Evolutionary conservation across 2,888 invertebrate species (phyloP).

Genomic region (Germaria angustata): DNA sequence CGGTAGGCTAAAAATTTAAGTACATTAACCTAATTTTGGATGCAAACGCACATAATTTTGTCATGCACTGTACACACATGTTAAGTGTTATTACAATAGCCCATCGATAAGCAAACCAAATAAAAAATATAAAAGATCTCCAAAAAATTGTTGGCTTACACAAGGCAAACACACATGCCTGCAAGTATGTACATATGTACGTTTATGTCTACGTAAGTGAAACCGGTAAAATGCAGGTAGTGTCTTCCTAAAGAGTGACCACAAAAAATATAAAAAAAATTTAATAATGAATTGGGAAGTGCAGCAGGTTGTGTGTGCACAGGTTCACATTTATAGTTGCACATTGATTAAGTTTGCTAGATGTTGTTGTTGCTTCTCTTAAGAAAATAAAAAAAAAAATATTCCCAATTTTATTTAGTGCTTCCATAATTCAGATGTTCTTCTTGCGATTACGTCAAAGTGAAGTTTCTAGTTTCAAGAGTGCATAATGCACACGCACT

Average conservation of each 20-base stretch:
- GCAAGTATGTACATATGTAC: neutral
- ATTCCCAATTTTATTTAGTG: neutral
- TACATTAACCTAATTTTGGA: too few species aligned
- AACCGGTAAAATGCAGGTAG: constrained; percentile 49
- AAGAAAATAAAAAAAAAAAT: neutral
- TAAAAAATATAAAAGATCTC: neutral
- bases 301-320: constrained; percentile 45
- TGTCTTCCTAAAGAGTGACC: neutral
- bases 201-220: constrained; percentile 8
- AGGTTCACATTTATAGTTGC: constrained; percentile 29
- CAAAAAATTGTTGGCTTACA: neutral
- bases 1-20: too few species aligned
- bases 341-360: neutral
- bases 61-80: neutral
- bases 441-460: constrained; percentile 47
- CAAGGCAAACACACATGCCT: neutral
- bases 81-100: constrained; percentile 1
- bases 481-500: neutral
- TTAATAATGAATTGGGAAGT: constrained; percentile 22
- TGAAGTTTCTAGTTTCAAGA: neutral
- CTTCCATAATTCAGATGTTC: constrained; percentile 58
- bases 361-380: constrained; percentile 6
- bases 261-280: constrained; percentile 18
- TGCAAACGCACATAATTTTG: constrained; percentile 4
- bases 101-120: neutral